Evolutionary conservation across 35 echinoderm and acorn worm genomes (phyloP).

Genomic region (Apostichopus californicus): DNA sequence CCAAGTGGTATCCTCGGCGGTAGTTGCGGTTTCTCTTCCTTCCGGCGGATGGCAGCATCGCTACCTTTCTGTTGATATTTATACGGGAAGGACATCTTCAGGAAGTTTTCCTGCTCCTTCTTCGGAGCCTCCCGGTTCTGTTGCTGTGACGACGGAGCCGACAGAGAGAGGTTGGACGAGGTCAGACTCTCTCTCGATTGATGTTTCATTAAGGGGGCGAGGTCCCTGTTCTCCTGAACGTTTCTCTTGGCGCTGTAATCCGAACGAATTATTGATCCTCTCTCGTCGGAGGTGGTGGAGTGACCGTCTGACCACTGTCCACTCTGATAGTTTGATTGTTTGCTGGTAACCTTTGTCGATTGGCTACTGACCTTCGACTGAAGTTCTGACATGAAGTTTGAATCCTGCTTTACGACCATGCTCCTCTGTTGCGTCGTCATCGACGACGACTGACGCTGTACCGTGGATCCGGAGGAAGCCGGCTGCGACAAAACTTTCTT

Average conservation of each 20-base stretch:
- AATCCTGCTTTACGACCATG: neutral
- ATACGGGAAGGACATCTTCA: conserved; percentile 78
- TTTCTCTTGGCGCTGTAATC: neutral
- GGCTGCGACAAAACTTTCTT: neutral
- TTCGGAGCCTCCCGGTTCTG: neutral
- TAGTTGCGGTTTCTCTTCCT: conserved; percentile 54
- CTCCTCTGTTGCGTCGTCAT: neutral
- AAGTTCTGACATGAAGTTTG: conserved; percentile 28
- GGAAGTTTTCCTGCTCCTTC: conserved; percentile 71
- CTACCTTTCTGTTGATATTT: conserved; percentile 46
- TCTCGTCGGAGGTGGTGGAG: neutral
- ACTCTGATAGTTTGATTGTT: neutral
- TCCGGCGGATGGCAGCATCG: neutral
- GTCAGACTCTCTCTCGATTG: conserved; percentile 26
- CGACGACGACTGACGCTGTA: no score
- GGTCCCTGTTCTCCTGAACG: conserved; percentile 33
- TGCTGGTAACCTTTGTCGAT: neutral
- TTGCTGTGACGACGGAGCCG: neutral
- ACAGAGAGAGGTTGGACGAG: conserved; percentile 5
- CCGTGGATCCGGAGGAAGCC: neutral
- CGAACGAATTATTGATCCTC: neutral
- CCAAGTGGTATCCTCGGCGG: conserved; percentile 67
- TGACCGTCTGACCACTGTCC: neutral
- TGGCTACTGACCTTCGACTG: neutral
- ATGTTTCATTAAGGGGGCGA: conserved; percentile 28